phyloP scores from a whole-genome alignment of 1,140 invertebrate genomes.

The Hylaeus anthracinus region DNA sequence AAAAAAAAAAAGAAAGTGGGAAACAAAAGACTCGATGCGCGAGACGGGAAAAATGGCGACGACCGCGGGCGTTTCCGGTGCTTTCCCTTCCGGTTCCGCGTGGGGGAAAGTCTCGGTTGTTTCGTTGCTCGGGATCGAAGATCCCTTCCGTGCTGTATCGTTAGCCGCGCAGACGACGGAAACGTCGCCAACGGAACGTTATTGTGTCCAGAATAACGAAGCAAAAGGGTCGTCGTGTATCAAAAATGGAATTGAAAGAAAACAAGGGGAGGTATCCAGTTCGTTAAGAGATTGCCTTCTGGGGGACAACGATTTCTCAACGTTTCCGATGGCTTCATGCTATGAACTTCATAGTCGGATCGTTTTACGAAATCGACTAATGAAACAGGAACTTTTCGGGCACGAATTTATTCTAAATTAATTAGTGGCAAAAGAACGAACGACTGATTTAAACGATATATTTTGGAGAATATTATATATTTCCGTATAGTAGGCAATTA shows the following conservation, averaged over 20 bases:
- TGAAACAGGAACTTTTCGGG: no score
- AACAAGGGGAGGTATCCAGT: neutral
- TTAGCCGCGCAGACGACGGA: neutral
- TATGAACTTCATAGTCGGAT: neutral
- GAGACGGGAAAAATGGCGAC: slow-evolving; percentile 41
- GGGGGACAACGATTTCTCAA: neutral
- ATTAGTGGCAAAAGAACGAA: no score
- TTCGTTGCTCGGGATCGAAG: slow-evolving; percentile 44
- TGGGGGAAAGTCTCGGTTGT: neutral
- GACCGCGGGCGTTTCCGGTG: slow-evolving; percentile 9
- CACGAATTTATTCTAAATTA: no score
- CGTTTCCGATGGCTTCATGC: no score
- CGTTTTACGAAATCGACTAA: neutral
- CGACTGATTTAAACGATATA: no score
- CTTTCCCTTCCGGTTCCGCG: neutral
- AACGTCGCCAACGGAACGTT: slow-evolving; percentile 1
- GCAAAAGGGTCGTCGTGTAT: neutral
- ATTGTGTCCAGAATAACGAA: slow-evolving; percentile 23
- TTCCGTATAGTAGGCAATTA: no score
- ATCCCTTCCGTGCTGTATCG: slow-evolving; percentile 45
- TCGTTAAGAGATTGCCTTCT: neutral
- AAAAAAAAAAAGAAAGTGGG: neutral
- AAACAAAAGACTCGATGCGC: slow-evolving; percentile 8
- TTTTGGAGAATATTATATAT: no score
- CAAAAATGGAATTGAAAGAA: neutral